A percentile compares a stretch with the other conserved stretches of the same genome.
Evolutionary conservation across 2,113 vertebrate species (phyloP).

Genomic region (Phalacrocorax carbo): DNA sequence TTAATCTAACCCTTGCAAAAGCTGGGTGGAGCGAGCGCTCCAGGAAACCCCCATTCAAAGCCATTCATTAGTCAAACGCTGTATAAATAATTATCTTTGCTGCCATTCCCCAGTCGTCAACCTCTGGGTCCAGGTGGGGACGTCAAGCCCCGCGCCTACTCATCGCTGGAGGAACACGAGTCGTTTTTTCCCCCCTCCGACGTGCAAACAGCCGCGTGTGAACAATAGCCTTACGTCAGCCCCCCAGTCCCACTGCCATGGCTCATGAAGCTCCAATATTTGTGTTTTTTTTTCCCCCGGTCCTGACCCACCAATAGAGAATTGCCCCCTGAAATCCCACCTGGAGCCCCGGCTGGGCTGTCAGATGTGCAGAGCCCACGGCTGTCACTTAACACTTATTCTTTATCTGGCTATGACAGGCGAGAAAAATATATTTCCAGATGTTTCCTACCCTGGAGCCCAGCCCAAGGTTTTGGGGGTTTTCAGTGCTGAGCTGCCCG

Average conservation of each 20-base stretch:
- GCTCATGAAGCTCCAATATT: slow-evolving; percentile 10
- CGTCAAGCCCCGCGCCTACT: neutral
- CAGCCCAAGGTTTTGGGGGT: neutral
- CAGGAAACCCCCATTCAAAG: slow-evolving; percentile 21
- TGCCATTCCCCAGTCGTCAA: neutral
- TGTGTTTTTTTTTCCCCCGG: slow-evolving; percentile 33
- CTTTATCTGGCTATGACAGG: slow-evolving; percentile 59
- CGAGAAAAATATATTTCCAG: slow-evolving; percentile 71
- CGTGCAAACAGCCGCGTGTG: neutral
- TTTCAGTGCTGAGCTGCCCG: neutral
- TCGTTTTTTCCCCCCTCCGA: neutral
- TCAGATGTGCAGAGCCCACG: neutral
- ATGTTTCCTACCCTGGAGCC: slow-evolving; percentile 85
- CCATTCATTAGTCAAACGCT: neutral
- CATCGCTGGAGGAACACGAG: neutral
- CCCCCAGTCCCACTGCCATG: slow-evolving; percentile 34
- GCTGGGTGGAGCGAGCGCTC: neutral
- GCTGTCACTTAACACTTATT: slow-evolving; percentile 11
- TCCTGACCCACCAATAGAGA: slow-evolving; percentile 3
- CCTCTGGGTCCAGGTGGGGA: slow-evolving; percentile 3
- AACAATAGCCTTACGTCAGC: slow-evolving; percentile 80
- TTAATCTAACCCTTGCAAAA: neutral
- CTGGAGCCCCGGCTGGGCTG: slow-evolving; percentile 65
- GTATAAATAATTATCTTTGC: slow-evolving; percentile 34
- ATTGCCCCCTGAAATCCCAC: slow-evolving; percentile 68